Percentiles rank a stretch among this genome's conserved stretches.
Evolutionary conservation across 2,113 vertebrate species (phyloP).

Genomic region (Rhodinocichla rosea): DNA sequence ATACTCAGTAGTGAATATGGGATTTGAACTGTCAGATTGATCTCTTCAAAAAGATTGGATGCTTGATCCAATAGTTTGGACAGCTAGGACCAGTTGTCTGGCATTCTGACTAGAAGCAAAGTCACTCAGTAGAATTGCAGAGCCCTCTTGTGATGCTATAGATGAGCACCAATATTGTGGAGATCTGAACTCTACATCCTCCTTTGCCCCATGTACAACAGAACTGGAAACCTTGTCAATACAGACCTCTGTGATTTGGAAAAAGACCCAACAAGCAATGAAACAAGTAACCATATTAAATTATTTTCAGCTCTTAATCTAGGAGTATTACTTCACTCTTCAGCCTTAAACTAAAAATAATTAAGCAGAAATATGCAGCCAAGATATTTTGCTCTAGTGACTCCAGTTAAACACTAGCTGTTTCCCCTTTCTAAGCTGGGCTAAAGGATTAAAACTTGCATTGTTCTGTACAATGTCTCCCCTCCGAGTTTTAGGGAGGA

Average conservation of each 20-base stretch:
- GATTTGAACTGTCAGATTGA: not conserved
- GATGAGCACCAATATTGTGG: not conserved
- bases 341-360: not conserved
- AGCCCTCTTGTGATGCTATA: not conserved
- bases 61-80: not conserved
- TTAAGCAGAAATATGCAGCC: not conserved
- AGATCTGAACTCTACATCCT: not conserved
- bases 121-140: not conserved
- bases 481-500: not conserved
- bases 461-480: not conserved
- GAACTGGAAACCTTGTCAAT: not conserved
- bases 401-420: not conserved
- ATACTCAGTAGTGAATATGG: not conserved
- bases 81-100: not conserved
- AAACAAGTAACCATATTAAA: not conserved
- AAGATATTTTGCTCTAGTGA: not conserved
- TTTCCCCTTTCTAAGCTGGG: not conserved
- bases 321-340: not conserved
- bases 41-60: not conserved
- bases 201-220: not conserved
- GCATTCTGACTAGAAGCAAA: not conserved
- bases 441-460: not conserved
- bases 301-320: not conserved
- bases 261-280: not conserved
- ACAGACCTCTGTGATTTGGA: not conserved